Base-by-base conservation (phyloP, 2,888 invertebrate species). In the Osmoderma eremita region DNA sequence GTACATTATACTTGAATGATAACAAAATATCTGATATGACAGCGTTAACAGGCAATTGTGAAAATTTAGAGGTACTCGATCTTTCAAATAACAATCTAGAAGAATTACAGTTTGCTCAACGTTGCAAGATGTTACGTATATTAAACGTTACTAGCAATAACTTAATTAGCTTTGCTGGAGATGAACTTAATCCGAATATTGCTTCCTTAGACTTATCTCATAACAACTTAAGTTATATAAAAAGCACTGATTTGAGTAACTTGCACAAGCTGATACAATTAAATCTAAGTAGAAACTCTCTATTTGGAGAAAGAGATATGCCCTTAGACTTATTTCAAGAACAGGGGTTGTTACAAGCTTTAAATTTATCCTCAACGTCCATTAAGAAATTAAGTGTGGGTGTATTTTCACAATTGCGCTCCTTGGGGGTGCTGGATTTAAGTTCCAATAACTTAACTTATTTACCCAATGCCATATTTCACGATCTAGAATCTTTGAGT, bases 301-400 rank as follows among this genome's bases (percentile, higher is more conserved):
- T 63, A 0, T 50, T 63, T 12, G 50, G 51, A n/a, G 36, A 41
- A 3, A 51, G 10, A 3, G 51, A 63, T 22, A 22, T 63, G 20
- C 41, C 50, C 4, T 2, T 41, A 1, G 42, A 30, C 41, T 18
- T 63, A 4, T 63, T 63, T 36, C 51, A 17, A 30, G 17, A 22
- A 22, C 6, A 39, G 4, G 2, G 4, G n/a, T 17, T 24, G 4
- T 51, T 63, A n/a, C 3, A 42, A 2, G 15, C 22, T 6, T 15
- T 63, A 17, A 63, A 63, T 15, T 22, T 63, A 51, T 63, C 63
- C 2, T 22, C 41, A 12, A 63, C 50, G 4, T 51, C 50, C 4
- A 63, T 63, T 13, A 63, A 20, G 6, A 63, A 63, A 22, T 30
- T 63, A 51, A 39, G 30, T 13, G 41, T 63, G 0, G 63, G 63